Evolutionary conservation across 2,888 invertebrate genomes (phyloP).

Genomic region (Oscheius sp.): DNA sequence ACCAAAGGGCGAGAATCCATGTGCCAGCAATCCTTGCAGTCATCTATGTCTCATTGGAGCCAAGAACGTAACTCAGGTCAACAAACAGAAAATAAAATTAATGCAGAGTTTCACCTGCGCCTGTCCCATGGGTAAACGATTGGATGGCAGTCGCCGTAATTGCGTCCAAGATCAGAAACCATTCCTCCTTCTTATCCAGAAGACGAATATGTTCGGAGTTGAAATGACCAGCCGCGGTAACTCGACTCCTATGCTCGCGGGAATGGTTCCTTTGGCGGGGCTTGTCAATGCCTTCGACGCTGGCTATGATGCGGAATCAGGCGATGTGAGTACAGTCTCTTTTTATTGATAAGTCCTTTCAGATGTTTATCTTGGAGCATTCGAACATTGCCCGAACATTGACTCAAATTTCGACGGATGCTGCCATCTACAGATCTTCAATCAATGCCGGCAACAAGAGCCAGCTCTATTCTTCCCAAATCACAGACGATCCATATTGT

Average conservation of each 20-base stretch:
- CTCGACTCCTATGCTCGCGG: slow-evolving; percentile 76
- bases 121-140: slow-evolving; percentile 84
- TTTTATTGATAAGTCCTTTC: background rate
- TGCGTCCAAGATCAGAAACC: slow-evolving; percentile 83
- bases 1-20: slow-evolving; percentile 82
- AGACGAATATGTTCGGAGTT: slow-evolving; percentile 83
- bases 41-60: slow-evolving; percentile 90
- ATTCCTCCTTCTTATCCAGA: slow-evolving; percentile 90
- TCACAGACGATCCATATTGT: slow-evolving; percentile 84
- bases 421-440: slow-evolving; percentile 75
- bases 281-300: slow-evolving; percentile 83
- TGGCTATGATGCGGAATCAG: slow-evolving; percentile 88
- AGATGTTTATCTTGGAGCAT: slow-evolving; percentile 76
- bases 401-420: slow-evolving; percentile 66
- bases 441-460: slow-evolving; percentile 59
- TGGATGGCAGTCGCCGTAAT: slow-evolving; percentile 63
- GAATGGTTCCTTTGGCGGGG: slow-evolving; percentile 74
- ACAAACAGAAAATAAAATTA: background rate
- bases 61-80: slow-evolving; percentile 55
- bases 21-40: slow-evolving; percentile 82
- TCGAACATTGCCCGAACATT: slow-evolving; percentile 67
- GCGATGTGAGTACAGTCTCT: slow-evolving; percentile 79
- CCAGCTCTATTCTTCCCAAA: slow-evolving; percentile 59
- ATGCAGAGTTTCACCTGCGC: slow-evolving; percentile 82
- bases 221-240: slow-evolving; percentile 78